Evolutionary conservation across 2,888 invertebrate genomes (phyloP).

Genomic region (Nomada fabriciana): DNA sequence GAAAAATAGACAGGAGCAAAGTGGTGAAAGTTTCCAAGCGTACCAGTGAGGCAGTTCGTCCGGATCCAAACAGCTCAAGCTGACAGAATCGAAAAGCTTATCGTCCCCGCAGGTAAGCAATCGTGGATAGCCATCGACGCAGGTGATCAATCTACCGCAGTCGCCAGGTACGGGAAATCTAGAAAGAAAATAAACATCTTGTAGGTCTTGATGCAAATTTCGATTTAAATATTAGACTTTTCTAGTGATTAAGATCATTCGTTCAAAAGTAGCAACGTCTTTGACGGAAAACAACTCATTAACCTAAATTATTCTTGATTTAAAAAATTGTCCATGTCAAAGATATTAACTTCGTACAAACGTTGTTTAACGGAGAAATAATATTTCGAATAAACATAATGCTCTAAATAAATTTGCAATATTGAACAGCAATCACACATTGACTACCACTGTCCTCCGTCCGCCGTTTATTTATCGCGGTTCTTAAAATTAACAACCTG

Average conservation of each 20-base stretch:
- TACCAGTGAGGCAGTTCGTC: slow-evolving; percentile 85
- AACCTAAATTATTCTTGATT: no score
- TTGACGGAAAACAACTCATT: no score
- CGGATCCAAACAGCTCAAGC: slow-evolving; percentile 93
- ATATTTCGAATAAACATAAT: not conserved
- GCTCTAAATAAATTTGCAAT: not conserved
- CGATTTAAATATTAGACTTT: not conserved
- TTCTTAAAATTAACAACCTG: no score
- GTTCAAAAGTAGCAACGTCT: not conserved
- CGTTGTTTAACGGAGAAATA: no score
- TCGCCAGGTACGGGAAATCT: slow-evolving; percentile 94
- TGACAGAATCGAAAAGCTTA: slow-evolving; percentile 93
- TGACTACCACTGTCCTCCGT: no score
- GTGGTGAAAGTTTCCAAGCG: slow-evolving; percentile 25
- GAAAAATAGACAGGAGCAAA: not conserved
- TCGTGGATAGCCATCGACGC: slow-evolving; percentile 95
- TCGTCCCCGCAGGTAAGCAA: slow-evolving; percentile 95
- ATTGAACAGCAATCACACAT: not conserved
- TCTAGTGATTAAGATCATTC: not conserved
- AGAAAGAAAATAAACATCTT: not conserved
- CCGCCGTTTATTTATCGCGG: no score
- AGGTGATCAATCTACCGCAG: slow-evolving; percentile 94
- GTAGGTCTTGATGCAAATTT: not conserved
- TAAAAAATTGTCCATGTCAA: no score
- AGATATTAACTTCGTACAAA: no score